Conservation (phyloP, 2,888 invertebrate species). For the Leucophenga montana region DNA sequence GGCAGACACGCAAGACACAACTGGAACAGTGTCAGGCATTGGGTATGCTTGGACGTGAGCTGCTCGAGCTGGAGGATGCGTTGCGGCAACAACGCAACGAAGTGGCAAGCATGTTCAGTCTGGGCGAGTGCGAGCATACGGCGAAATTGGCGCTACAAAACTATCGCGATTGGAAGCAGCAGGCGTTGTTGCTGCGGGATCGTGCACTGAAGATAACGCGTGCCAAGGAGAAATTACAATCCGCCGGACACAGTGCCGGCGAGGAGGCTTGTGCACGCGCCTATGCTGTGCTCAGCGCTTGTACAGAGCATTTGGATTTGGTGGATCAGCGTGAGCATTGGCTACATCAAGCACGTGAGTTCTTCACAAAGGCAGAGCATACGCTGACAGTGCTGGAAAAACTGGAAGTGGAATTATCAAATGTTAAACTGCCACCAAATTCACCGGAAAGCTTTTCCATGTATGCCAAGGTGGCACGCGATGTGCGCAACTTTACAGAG, state of each 20-base stretch:
- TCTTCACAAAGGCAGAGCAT: constrained; percentile 83
- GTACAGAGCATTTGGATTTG: constrained; percentile 81
- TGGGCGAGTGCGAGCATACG: constrained; percentile 81
- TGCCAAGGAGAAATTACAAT: constrained; percentile 83
- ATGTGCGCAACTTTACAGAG: constrained; percentile 80
- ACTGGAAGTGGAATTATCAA: constrained; percentile 82
- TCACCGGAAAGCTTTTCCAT: constrained; percentile 80
- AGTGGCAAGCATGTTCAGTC: constrained; percentile 75
- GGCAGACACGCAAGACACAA: constrained; percentile 81
- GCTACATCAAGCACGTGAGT: constrained; percentile 80
- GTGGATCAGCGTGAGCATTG: constrained; percentile 81
- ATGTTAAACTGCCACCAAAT: constrained; percentile 77
- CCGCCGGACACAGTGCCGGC: constrained; percentile 81
- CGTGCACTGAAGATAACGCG: constrained; percentile 83
- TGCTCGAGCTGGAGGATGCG: constrained; percentile 78
- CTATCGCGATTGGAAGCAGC: constrained; percentile 80
- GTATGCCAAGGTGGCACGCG: constrained; percentile 79
- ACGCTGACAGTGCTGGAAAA: constrained; percentile 83
- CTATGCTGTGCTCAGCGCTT: constrained; percentile 78
- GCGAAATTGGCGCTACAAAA: constrained; percentile 81
- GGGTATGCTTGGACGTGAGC: constrained; percentile 82
- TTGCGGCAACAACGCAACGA: constrained; percentile 75
- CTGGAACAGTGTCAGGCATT: constrained; percentile 86
- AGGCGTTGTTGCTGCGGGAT: constrained; percentile 84
- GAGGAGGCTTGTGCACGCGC: constrained; percentile 80